Conservation (phyloP, 1,140 invertebrate species). For the Phenacoccus solenopsis region DNA sequence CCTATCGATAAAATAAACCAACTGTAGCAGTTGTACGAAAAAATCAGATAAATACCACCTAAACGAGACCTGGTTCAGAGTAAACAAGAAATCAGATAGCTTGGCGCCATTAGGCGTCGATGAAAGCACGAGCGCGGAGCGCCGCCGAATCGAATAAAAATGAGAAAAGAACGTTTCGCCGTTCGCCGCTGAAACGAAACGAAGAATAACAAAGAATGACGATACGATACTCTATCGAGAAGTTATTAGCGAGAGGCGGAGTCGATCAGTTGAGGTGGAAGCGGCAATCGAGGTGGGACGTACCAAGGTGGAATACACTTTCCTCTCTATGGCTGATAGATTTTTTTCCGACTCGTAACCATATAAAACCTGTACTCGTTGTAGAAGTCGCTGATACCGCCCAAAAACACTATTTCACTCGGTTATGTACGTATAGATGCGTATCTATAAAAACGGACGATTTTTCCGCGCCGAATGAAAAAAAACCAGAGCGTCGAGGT, state of each 20-base stretch:
- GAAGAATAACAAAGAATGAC: constrained; percentile 12
- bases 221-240: constrained; percentile 7
- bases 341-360: constrained; percentile 4
- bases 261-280: not conserved
- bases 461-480: too few relatives aligned
- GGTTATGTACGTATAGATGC: too few relatives aligned
- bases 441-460: too few relatives aligned
- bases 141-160: not conserved
- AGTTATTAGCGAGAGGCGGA: constrained; percentile 14
- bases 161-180: not conserved
- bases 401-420: not conserved
- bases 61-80: too few relatives aligned
- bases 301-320: constrained; percentile 8
- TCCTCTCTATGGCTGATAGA: constrained; percentile 16
- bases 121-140: too few relatives aligned
- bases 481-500: too few relatives aligned
- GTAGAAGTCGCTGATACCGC: constrained; percentile 2
- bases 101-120: constrained; percentile 12
- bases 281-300: not conserved
- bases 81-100: too few relatives aligned
- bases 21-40: too few relatives aligned
- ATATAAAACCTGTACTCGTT: constrained; percentile 5
- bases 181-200: not conserved
- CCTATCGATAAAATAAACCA: too few relatives aligned
- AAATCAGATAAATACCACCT: too few relatives aligned